Conservation (phyloP, 2,113 vertebrate genomes). For the Empidonax alnorum region DNA sequence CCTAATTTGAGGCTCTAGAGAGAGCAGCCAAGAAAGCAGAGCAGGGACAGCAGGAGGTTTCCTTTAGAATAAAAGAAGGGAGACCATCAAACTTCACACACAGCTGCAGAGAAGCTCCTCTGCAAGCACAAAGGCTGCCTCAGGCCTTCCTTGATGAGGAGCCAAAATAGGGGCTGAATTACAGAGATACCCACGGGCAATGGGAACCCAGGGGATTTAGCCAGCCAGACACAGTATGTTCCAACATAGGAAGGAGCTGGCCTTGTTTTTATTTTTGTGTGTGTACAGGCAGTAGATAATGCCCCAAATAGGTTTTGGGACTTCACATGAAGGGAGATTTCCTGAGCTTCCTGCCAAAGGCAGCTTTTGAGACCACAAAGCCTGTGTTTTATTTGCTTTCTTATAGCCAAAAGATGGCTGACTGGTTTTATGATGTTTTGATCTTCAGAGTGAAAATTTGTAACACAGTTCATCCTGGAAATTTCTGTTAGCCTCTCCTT, state of each 20-base stretch:
- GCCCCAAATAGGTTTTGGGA: neutral
- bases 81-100: neutral
- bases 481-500: neutral
- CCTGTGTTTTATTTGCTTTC: constrained; percentile 1
- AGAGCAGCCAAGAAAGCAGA: neutral
- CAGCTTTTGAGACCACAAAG: constrained; percentile 19
- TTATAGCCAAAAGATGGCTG: neutral
- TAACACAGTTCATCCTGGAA: neutral
- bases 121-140: neutral
- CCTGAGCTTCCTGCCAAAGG: constrained; percentile 29
- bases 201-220: neutral
- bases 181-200: neutral
- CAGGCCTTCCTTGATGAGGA: neutral
- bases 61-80: neutral
- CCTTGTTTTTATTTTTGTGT: neutral
- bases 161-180: neutral
- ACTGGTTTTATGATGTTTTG: neutral
- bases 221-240: neutral
- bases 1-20: neutral
- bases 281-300: neutral
- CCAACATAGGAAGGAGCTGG: neutral
- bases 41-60: neutral
- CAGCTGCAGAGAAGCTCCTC: neutral
- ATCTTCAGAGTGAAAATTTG: neutral
- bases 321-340: constrained; percentile 29